Evolutionary conservation across 64 coral and sea anemone genomes (phyloP), one percentile per base, ranked within the genome.

Genomic region (Catalaphyllia jardinei): DNA sequence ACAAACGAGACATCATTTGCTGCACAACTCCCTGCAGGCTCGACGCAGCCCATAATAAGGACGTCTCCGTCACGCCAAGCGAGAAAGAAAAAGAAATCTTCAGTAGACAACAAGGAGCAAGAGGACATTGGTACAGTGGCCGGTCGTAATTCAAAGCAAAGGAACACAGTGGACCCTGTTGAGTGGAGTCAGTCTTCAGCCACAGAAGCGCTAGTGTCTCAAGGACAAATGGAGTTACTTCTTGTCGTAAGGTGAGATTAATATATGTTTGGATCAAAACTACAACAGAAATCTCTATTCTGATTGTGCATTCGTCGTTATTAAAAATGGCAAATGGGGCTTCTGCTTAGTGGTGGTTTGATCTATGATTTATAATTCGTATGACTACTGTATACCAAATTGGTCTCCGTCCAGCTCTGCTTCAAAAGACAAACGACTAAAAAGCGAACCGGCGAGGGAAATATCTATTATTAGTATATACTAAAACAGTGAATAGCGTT

Each of bases 161-260:
- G 33, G 17, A 25, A 51, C 19, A 14, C 31, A 51, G 62, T 71
- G 12, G 62, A 69, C 3, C 4, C 35, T 28, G 31, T 0, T 52
- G 81, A 71, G 14, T 50, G 62, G 24, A 71, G 81, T 24, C 63
- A 71, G 62, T 71, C 81, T 27, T 71, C 81, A 27, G 63, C 63
- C 16, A 28, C 63, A 11, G 63, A 51, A 60, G 81, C 62, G 42
- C 22, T 39, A 4, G 62, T 85, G 63, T 85, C 64, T 50, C 81
- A 85, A 63, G 38, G 62, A 51, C 16, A 85, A 71, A 71, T 85
- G 81, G 81, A 85, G 38, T 50, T 85, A 71, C 33, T 85, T 71
- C 81, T 85, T 52, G 81, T 85, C 4, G 64, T 85, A 4, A 46
- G 81, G 81, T 85, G 19, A 42, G 55, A 9, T 67, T 65, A 22